Evolutionary conservation across 1,140 invertebrate genomes (phyloP).

Genomic region (Vanessa tameamea): DNA sequence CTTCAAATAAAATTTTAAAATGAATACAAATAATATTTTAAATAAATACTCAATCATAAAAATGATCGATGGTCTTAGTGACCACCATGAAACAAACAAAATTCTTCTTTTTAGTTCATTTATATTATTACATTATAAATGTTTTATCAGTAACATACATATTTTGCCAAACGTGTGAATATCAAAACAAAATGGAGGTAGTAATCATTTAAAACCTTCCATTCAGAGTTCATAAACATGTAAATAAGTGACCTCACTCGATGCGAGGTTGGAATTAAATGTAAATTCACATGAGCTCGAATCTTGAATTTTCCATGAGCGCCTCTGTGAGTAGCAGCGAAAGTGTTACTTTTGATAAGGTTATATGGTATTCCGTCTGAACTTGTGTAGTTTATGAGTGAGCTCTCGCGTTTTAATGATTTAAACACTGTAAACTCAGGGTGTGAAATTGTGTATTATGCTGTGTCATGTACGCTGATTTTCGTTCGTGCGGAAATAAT

Average conservation of each 20-base stretch:
- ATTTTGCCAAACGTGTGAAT: background rate
- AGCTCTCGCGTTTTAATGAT: background rate
- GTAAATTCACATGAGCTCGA: conserved; percentile 1
- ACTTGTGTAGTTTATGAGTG: background rate
- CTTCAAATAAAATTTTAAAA: too few relatives aligned
- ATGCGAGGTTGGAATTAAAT: conserved; percentile 1
- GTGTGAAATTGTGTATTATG: background rate
- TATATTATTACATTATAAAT: too few relatives aligned
- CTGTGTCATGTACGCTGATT: background rate
- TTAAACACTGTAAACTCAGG: background rate
- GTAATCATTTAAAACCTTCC: conserved; percentile 4
- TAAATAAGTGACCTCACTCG: conserved; percentile 7
- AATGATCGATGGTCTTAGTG: too few relatives aligned
- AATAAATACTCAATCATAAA: too few relatives aligned
- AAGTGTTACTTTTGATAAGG: conserved; percentile 4
- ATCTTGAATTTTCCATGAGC: conserved; percentile 7
- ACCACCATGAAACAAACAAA: too few relatives aligned
- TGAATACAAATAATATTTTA: too few relatives aligned
- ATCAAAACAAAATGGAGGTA: background rate
- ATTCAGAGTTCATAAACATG: conserved; percentile 6
- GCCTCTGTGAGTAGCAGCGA: conserved; percentile 2
- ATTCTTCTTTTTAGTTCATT: too few relatives aligned
- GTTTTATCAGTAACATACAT: too few relatives aligned
- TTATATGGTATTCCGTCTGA: conserved; percentile 4
- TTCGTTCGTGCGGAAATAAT: background rate